Conservation (phyloP, 2,113 vertebrate genomes). For the Podocnemis expansa region DNA sequence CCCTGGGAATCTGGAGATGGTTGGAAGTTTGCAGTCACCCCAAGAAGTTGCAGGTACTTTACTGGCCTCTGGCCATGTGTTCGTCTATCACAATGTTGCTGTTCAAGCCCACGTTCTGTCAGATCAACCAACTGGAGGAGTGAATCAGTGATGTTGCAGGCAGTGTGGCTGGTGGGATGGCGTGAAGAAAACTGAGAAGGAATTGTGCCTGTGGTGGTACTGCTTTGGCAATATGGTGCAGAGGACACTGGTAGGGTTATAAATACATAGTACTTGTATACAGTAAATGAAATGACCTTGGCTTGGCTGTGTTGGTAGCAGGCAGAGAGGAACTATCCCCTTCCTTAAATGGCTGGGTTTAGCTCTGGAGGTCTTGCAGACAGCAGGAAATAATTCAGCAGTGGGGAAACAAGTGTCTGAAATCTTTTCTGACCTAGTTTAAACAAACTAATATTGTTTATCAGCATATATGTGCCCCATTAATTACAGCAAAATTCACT, state of each 20-base stretch:
- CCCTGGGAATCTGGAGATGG: slow-evolving; percentile 60
- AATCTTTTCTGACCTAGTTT: slow-evolving; percentile 60
- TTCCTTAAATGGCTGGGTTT: slow-evolving; percentile 48
- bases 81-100: accelerated
- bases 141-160: neutral
- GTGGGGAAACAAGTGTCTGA: slow-evolving; percentile 48
- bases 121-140: neutral
- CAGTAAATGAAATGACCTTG: slow-evolving; percentile 43
- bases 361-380: slow-evolving; percentile 37
- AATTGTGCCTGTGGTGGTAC: neutral
- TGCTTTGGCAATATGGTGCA: neutral
- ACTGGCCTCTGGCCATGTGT: neutral
- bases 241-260: neutral
- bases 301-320: neutral
- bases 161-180: neutral
- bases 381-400: slow-evolving; percentile 62
- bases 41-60: slow-evolving; percentile 90
- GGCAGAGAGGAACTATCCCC: slow-evolving; percentile 29
- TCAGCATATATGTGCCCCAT: slow-evolving; percentile 56
- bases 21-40: slow-evolving; percentile 79
- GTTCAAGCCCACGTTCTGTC: neutral
- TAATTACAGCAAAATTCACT: slow-evolving; percentile 66
- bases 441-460: slow-evolving; percentile 70
- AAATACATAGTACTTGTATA: slow-evolving; percentile 10
- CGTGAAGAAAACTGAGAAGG: neutral